Evolutionary conservation across 1,140 invertebrate genomes (phyloP).

Genomic region (Drosophila punjabiensis): DNA sequence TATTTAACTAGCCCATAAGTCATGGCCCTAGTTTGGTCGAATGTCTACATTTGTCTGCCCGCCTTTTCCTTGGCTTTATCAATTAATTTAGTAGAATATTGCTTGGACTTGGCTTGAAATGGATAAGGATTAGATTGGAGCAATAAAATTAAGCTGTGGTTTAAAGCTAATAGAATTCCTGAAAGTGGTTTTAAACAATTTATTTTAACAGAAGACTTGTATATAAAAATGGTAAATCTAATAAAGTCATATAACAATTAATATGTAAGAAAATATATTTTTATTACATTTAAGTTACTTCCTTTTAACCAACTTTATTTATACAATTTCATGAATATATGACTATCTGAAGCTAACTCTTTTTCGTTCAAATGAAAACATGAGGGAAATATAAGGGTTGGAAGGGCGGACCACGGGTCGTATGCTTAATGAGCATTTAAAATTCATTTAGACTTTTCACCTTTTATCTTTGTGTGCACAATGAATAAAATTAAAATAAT

Average conservation of each 20-base stretch:
- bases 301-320: not conserved
- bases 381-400: not conserved
- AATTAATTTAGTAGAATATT: constrained; percentile 28
- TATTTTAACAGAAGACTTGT: not conserved
- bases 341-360: constrained; percentile 10
- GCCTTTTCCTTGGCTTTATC: constrained; percentile 32
- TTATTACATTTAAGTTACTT: not conserved
- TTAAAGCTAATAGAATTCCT: not conserved
- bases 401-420: constrained; percentile 28
- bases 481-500: constrained; percentile 84
- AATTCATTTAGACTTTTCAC: constrained; percentile 82
- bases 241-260: not conserved
- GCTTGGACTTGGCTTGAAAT: not conserved
- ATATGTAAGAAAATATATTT: not conserved
- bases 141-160: constrained; percentile 20
- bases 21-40: constrained; percentile 51
- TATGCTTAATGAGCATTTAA: constrained; percentile 68
- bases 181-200: not conserved
- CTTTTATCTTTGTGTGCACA: constrained; percentile 82
- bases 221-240: not conserved
- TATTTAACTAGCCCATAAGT: constrained; percentile 82
- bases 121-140: not conserved
- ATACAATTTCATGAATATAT: constrained; percentile 9
- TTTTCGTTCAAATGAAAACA: constrained; percentile 18
- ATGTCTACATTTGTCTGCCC: constrained; percentile 20